Percentiles rank a stretch among this genome's conserved stretches.
Conservation (phyloP, 2,888 invertebrate genomes). For the Hedychridium roseum region DNA sequence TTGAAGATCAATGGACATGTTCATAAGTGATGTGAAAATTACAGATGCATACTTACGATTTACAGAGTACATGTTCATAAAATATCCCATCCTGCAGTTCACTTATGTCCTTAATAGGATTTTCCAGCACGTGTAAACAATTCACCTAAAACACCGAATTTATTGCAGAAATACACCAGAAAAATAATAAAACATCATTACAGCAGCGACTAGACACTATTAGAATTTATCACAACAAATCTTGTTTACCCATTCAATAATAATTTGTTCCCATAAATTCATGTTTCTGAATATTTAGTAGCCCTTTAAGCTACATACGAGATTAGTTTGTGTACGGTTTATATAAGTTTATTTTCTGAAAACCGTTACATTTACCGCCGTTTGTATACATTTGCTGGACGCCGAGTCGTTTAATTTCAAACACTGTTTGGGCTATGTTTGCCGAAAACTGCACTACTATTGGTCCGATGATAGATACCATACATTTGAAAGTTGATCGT, state of each 20-base stretch:
- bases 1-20: neutral
- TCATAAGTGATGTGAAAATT: neutral
- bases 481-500: too few relatives aligned
- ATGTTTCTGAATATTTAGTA: conserved; percentile 25
- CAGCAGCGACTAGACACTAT: too few relatives aligned
- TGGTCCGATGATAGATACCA: too few relatives aligned
- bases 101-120: conserved; percentile 29
- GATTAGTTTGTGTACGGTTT: neutral
- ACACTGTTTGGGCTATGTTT: too few relatives aligned
- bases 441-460: too few relatives aligned
- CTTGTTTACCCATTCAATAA: conserved; percentile 48
- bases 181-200: conserved; percentile 4
- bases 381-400: conserved; percentile 9
- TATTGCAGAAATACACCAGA: neutral
- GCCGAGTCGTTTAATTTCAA: conserved; percentile 33
- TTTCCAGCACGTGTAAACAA: conserved; percentile 57
- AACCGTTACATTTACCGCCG: neutral
- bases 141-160: conserved; percentile 62
- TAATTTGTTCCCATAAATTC: conserved; percentile 40
- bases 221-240: too few relatives aligned
- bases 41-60: neutral
- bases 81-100: conserved; percentile 43
- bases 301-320: neutral
- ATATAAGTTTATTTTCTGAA: neutral
- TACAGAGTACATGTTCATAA: conserved; percentile 20